Evolutionary conservation across 2,888 invertebrate species (phyloP).

Genomic region (Latrodectus elegans): DNA sequence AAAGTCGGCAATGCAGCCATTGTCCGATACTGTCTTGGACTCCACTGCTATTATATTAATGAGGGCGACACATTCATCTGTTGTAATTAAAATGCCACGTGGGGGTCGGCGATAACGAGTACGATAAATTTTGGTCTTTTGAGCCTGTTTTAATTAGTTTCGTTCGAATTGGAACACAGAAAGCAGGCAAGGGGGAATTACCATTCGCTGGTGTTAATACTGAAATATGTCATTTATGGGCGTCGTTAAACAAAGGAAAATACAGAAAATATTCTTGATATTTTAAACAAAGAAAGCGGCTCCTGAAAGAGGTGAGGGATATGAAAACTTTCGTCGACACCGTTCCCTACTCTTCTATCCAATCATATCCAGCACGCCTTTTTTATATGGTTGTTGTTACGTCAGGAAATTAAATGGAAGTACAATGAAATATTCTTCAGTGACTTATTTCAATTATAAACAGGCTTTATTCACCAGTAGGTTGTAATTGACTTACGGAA

Average conservation of each 20-base stretch:
- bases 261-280: neutral
- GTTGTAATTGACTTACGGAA: too few relatives aligned
- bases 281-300: neutral
- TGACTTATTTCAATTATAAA: too few relatives aligned
- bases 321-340: too few relatives aligned
- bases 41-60: conserved; percentile 48
- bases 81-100: conserved; percentile 47
- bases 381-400: too few relatives aligned
- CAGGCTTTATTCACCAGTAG: too few relatives aligned
- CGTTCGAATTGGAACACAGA: neutral
- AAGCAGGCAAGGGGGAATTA: conserved; percentile 17
- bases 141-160: conserved; percentile 52
- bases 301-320: too few relatives aligned
- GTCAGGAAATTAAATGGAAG: too few relatives aligned
- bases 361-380: too few relatives aligned
- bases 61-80: conserved; percentile 42
- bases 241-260: neutral
- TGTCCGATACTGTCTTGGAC: conserved; percentile 34
- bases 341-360: too few relatives aligned
- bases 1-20: conserved; percentile 33
- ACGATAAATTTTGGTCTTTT: conserved; percentile 55
- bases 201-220: neutral
- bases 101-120: conserved; percentile 33
- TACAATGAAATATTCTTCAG: too few relatives aligned
- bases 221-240: conserved; percentile 2